A percentile compares a stretch with the other conserved stretches of the same genome.
Conservation (phyloP, 2,888 invertebrate species). For the Drepana falcataria region DNA sequence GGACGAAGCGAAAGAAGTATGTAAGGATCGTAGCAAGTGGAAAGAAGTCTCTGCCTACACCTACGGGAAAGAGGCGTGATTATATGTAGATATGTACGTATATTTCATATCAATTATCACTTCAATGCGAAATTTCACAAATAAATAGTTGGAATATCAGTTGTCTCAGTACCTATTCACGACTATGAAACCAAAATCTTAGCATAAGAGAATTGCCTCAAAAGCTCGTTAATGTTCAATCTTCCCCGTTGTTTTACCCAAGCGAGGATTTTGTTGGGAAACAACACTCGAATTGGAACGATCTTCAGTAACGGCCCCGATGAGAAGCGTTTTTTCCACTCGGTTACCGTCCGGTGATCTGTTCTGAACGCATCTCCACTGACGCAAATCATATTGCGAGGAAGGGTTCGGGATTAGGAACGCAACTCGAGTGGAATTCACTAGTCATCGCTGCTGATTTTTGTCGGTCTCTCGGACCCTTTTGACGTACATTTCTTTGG, state of each 20-base stretch:
- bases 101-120: no score
- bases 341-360: slow-evolving; percentile 76
- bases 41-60: no score
- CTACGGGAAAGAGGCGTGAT: no score
- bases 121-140: no score
- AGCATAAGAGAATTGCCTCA: neutral
- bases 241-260: slow-evolving; percentile 16
- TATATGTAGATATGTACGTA: no score
- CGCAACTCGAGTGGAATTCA: slow-evolving; percentile 46
- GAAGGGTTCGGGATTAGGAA: slow-evolving; percentile 71
- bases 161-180: no score
- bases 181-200: no score
- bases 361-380: slow-evolving; percentile 73
- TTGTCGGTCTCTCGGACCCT: slow-evolving; percentile 39
- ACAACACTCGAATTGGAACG: slow-evolving; percentile 54
- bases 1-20: no score
- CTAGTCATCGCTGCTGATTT: slow-evolving; percentile 71
- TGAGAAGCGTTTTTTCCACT: slow-evolving; percentile 77
- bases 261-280: slow-evolving; percentile 17
- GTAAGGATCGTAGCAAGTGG: no score
- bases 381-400: slow-evolving; percentile 78
- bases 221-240: slow-evolving; percentile 10
- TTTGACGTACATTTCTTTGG: slow-evolving; percentile 27
- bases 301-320: slow-evolving; percentile 52
- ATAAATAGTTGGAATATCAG: no score